Base-by-base conservation (phyloP, 2,888 invertebrate species). In the Biston betularia region DNA sequence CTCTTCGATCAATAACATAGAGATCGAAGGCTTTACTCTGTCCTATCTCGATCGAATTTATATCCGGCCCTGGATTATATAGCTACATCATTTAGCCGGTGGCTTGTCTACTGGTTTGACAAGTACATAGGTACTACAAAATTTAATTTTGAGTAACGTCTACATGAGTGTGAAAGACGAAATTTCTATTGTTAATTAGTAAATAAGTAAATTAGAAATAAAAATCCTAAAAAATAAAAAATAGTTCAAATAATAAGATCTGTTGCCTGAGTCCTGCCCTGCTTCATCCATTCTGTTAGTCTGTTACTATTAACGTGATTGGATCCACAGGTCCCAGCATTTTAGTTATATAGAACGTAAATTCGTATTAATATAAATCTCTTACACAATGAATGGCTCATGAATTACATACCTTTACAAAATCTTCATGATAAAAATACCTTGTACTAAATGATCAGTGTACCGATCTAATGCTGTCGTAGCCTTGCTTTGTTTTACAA, bases 301-400 rank as follows among this genome's bases (percentile, higher is more conserved):
- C 53, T 34, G 58, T 65, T 54, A 58, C 73, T 79, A 74, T 76
- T 81, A 83, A 75, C 76, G 75, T 76, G 79, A 82, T 82, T 82
- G 78, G 77, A 72, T 65, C 38, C 56, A 65, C 56, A 56, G 56
- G 62, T 53, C 44, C 58, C 42, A 40, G 44, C 50, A 46, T 53
- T 60, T 50, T 40, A 65, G 42, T 54, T 45, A 56, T n/a, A 63
- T 65, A 52, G 50, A 46, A 58, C 44, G 48, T 42, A 42, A 62
- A 62, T 62, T 58, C 42, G 58, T 46, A 52, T 1, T 55, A 40
- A 65, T 61, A 56, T 50, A 61, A 56, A 56, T 52, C 50, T 50
- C 35, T 24, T 14, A 58, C 54, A 54, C 34, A 34, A 33, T 55
- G 34, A 49, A 15, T 50, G 12, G 38, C 35, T 10, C 45, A 24